A percentile compares a stretch with the other conserved stretches of the same genome.
Conservation (phyloP, 2,888 invertebrate species). For the Himalopsyche anomala region DNA sequence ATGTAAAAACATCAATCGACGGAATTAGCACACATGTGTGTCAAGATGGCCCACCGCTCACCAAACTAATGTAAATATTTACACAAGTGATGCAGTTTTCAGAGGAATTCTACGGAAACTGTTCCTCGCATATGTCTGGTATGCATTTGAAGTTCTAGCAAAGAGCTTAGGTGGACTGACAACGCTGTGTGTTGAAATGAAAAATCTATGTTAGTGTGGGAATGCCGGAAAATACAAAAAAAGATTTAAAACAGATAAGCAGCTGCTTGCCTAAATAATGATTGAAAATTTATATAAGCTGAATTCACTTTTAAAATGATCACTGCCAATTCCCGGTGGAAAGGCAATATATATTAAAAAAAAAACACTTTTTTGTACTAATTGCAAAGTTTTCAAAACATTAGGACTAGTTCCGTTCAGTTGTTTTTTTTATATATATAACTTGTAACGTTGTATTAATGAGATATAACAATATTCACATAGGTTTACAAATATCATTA, state of each 20-base stretch:
- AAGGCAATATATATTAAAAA: too few relatives aligned
- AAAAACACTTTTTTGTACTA: too few relatives aligned
- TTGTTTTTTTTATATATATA: too few relatives aligned
- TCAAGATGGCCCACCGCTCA: background rate
- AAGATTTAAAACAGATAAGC: background rate
- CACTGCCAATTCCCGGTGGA: too few relatives aligned
- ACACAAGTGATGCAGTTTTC: conserved; percentile 6
- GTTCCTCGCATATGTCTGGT: background rate
- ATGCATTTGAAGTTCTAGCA: background rate
- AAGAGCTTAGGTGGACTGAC: background rate
- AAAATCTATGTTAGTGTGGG: background rate
- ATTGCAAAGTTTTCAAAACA: too few relatives aligned
- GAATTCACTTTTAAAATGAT: too few relatives aligned
- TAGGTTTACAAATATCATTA: too few relatives aligned
- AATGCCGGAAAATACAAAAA: background rate
- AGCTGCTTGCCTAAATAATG: background rate
- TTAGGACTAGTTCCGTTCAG: too few relatives aligned
- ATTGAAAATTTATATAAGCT: background rate
- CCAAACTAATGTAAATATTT: conserved; percentile 7
- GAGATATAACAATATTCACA: too few relatives aligned
- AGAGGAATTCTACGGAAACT: background rate
- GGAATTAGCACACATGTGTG: background rate
- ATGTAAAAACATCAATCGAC: conserved; percentile 25
- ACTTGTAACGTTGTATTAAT: too few relatives aligned
- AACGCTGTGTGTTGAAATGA: background rate